phyloP scores from a whole-genome alignment of 2,113 vertebrate species.

The Leiothrix lutea region DNA sequence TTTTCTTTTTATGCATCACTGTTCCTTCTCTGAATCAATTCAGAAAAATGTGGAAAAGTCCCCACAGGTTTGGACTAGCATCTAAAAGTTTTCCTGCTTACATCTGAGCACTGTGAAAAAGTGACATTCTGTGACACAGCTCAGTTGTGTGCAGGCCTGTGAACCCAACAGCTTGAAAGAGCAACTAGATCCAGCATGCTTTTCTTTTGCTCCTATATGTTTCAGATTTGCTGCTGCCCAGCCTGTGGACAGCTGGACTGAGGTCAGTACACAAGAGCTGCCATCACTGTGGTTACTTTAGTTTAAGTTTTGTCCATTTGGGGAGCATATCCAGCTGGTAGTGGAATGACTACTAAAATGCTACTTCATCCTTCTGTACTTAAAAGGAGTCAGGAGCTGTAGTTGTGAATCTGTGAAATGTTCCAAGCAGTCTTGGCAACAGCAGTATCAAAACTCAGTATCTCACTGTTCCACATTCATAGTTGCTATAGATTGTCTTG shows the following conservation, averaged over 20 bases:
- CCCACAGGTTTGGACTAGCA: neutral
- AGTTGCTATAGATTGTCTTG: neutral
- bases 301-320: neutral
- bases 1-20: neutral
- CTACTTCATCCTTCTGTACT: neutral
- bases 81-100: neutral
- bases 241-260: neutral
- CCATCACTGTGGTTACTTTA: neutral
- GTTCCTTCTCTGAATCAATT: neutral
- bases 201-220: neutral
- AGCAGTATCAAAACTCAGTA: neutral
- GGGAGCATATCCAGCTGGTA: neutral
- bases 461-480: neutral
- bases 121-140: neutral
- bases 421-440: neutral
- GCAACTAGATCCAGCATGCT: neutral
- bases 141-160: neutral
- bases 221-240: neutral
- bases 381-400: neutral
- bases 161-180: neutral
- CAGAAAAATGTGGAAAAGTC: neutral
- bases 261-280: neutral
- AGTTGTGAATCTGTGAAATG: neutral
- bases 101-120: neutral
- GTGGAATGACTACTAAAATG: neutral